Base-by-base conservation (phyloP, 2,113 vertebrate species). In the Amia ocellicauda region DNA sequence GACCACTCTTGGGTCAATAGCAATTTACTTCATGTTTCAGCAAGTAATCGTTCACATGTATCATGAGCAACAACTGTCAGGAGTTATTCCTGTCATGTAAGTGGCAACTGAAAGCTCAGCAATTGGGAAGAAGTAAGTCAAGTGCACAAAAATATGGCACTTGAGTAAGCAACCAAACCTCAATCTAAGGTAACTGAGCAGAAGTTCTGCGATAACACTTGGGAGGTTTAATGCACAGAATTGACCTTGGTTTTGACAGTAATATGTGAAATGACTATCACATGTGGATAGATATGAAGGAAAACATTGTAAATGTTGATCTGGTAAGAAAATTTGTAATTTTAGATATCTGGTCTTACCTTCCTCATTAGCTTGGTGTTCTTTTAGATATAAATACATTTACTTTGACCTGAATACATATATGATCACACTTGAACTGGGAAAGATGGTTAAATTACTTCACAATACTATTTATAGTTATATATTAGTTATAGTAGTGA, bases 11-110 rank as follows among this genome's bases (percentile, higher is more conserved):
- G 49, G 54, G 27, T 27, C 16, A 56, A 17, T 29, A 17, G 8
- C 16, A 56, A 56, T 19, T 16, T 13, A 29, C 28, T 58, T 58
- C n/a, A 11, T 40, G 8, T 40, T 58, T 58, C 31, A 58, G 29
- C 16, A 13, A n/a, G 29, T 36, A 36, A 20, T 11, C n/a, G 40
- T 40, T 40, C 55, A 58, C 31, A 11, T 40, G n/a, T 23, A 3
- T 58, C 29, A 40, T 23, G 9, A 58, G 36, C n/a, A 22, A 36
- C 36, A 31, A 28, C 7, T 5, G 14, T 9, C 7, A 17, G 27
- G 52, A n/a, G 29, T 29, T 19, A 58, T 58, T 40, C 27, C 19
- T 58, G 55, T 17, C 26, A 55, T 2, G 14, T 17, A 27, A 24
- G 8, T 16, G 26, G 17, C 2, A 9, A 40, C 19, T 40, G 29